Evolutionary conservation across 2,113 vertebrate species (phyloP).

Genomic region (Dunckerocampus dactyliophorus): DNA sequence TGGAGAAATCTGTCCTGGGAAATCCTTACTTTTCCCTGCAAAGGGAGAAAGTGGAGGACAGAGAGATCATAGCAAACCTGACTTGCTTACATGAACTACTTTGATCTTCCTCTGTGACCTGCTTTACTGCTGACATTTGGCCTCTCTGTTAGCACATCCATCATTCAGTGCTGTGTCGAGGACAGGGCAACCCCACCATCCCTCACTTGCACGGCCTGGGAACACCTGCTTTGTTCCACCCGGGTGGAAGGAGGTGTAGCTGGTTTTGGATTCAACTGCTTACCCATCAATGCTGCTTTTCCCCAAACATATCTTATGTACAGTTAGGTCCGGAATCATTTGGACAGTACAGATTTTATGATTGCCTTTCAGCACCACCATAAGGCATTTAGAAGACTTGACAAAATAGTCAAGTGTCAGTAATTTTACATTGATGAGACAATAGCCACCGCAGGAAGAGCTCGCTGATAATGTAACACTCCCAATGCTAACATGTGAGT

Average conservation of each 20-base stretch:
- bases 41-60: slow-evolving; percentile 4
- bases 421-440: no score
- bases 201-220: slow-evolving; percentile 15
- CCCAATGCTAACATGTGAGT: no score
- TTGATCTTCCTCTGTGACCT: slow-evolving; percentile 40
- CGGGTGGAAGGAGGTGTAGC: slow-evolving; percentile 3
- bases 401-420: no score
- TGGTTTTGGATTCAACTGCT: slow-evolving; percentile 1
- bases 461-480: no score
- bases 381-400: no score
- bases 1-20: neutral
- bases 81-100: slow-evolving; percentile 31
- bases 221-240: slow-evolving; percentile 40
- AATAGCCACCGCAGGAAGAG: no score
- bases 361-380: neutral
- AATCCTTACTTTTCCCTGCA: slow-evolving; percentile 10
- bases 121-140: slow-evolving; percentile 41
- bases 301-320: neutral
- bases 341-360: neutral
- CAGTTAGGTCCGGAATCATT: neutral
- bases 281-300: neutral
- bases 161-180: slow-evolving; percentile 46
- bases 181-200: slow-evolving; percentile 36
- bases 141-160: slow-evolving; percentile 49
- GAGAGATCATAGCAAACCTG: slow-evolving; percentile 24